Base-by-base conservation (phyloP, 2,113 vertebrate species). In the Bostrychus sinensis region DNA sequence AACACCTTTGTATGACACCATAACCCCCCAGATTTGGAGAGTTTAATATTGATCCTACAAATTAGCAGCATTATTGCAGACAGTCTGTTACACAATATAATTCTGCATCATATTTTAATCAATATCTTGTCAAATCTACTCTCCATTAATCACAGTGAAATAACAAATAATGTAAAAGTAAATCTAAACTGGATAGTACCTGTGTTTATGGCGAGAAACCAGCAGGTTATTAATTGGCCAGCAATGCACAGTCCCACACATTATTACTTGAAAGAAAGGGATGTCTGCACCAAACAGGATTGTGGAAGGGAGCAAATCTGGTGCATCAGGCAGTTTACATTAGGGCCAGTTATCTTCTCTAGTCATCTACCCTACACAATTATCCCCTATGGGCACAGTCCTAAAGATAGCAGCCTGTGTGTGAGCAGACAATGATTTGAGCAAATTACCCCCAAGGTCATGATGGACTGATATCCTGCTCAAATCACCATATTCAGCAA, bases 351-450 rank as follows among this genome's bases (percentile, higher is more conserved):
- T 67, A 76, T 53, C 74, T 60, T 37, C 26, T 63, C 56, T 38
- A 48, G 62, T 62, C 37, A 80, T 78, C 70, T 66, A 16, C n/a
- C 58, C 70, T 74, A 73, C 58, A 76, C 73, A 72, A 45, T 62
- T 26, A 78, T n/a, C 68, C 66, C 70, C 66, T 39, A 36, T 22
- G 46, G 71, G 54, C 68, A 70, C 22, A 50, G 13, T 45, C 41
- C 66, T 66, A 72, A 77, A 83, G 62, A 84, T 56, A 75, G 75
- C 34, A 58, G 56, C 54, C 43, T 13, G 37, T 42, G n/a, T 38
- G 12, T 50, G 23, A 26, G 45, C 11, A 23, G 4, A 48, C 23
- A 5, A 5, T 16, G 25, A 5, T 51, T 17, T n/a, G n/a, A n/a
- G n/a, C n/a, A n/a, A n/a, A n/a, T n/a, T 5, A n/a, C 1, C 25